Evolutionary conservation across 2,113 vertebrate genomes (phyloP), one percentile per base, ranked within the genome.

Genomic region (Columba janthina): DNA sequence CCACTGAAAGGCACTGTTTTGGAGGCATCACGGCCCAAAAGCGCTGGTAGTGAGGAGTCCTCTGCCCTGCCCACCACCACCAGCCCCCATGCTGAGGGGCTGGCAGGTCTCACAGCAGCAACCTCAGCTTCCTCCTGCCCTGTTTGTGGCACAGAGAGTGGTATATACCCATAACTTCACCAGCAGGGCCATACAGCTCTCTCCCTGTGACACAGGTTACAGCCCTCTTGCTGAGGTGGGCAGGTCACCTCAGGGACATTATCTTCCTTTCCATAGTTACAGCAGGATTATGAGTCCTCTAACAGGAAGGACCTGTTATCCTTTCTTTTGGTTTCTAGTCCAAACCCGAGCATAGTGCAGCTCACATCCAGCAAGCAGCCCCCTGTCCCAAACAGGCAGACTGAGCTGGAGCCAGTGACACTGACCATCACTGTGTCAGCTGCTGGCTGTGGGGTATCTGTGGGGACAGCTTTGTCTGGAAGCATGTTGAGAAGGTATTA

Each of bases 61-160:
- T 76, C 21, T 44, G 31, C 38, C 36, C 54, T 50, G 12, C n/a
- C 31, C 72, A 44, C n/a, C 48, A 28, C 12, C 26, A 3, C 34
- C 13, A 11, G 22, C 11, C 11, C 15, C 21, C 3, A 0, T 21
- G 18, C 66, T 42, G 34, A 64, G 19, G 28, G 34, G 12, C 17
- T 89, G 50, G 36, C 28, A 64, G 44, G 51, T 38, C 38, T 75
- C 50, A 44, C 20, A 64, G 57, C n/a, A 58, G 44, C 36, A 75
- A 34, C 10, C 12, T 64, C 67, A 19, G 19, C 22, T 66, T 44
- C 19, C 34, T 50, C 31, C 14, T 66, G 32, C n/a, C 31, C 53
- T 2, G 0, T 34, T 24, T 54, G 57, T 4, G 2, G 51, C 36
- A 53, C 1, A 0, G 25, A 58, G 29, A 26, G 29, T 0, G 2